A percentile compares a stretch with the other conserved stretches of the same genome.
Evolutionary conservation across 2,888 invertebrate genomes (phyloP).

Genomic region (Oligia fasciuncula): DNA sequence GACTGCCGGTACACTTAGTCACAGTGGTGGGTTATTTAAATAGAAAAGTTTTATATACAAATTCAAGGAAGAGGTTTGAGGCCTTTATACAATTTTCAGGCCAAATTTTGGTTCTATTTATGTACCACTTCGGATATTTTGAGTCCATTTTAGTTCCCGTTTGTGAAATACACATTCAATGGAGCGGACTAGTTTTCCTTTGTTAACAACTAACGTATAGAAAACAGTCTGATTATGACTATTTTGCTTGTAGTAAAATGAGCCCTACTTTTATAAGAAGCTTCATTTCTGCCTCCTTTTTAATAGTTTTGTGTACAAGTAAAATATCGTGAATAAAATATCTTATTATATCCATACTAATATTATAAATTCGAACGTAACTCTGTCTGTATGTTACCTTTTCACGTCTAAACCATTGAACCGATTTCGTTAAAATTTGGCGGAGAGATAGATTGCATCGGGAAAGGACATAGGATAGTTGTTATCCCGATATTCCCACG

Average conservation of each 20-base stretch:
- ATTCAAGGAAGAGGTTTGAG: slow-evolving; percentile 25
- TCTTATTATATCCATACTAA: neutral
- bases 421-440: too few relatives aligned
- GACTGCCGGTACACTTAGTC: slow-evolving; percentile 28
- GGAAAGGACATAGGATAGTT: too few relatives aligned
- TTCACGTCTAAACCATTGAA: too few relatives aligned
- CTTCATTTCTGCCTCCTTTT: neutral
- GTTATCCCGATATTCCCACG: too few relatives aligned
- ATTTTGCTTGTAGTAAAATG: neutral
- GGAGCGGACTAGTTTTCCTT: neutral
- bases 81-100: slow-evolving; percentile 21
- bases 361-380: too few relatives aligned
- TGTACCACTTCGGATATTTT: slow-evolving; percentile 9
- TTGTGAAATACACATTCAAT: slow-evolving; percentile 10
- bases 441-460: too few relatives aligned
- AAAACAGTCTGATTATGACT: neutral
- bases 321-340: neutral
- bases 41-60: slow-evolving; percentile 40
- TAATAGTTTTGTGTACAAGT: neutral
- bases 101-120: slow-evolving; percentile 9
- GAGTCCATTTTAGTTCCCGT: neutral
- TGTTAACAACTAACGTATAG: neutral
- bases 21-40: slow-evolving; percentile 44
- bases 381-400: too few relatives aligned
- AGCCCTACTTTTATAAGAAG: neutral